Base-by-base conservation (phyloP, 2,888 invertebrate species). In the Dioctria rufipes region DNA sequence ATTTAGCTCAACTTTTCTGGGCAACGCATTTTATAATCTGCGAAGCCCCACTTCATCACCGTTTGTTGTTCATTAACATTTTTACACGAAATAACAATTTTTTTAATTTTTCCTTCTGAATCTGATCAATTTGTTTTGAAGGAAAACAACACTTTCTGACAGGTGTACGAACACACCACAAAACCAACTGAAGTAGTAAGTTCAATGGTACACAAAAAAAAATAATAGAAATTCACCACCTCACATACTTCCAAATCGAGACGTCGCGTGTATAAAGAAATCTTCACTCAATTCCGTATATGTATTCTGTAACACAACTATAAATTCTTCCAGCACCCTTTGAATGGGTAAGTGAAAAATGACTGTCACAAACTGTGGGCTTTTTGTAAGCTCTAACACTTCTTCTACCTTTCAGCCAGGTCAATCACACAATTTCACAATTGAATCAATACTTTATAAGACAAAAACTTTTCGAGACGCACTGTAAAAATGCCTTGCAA, bases 11-110 rank as follows among this genome's bases (percentile, higher is more conserved):
- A 67, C 43, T 80, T 71, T 71, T 77, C 80, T 61, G 82, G 82
- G 82, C 82, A 80, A 81, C 82, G 82, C 82, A 82, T 82, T 82
- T 80, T 82, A 69, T 39, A 80, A 63, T 79, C 69, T 82, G 82
- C 82, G 82, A 65, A 81, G 80, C 80, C 80, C 80, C 69, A 80
- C 54, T 58, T 75, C 79, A 82, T 82, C 80, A 82, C 77, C 81
- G 82, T 66, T 60, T 63, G 40, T 40, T 63, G 51, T 39, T 54
- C 54, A 9, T 39, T 25, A 9, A 54, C 80, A 82, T 80, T 81
- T 73, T 81, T 60, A 61, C 75, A 49, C 39, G 11, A 40, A 77
- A 63, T n/a, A 11, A 25, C 25, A 25, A 54, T 54, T 40, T 71
- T 25, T 6, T 37, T 37, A 73, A 49, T 77, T 61, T 61, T 75